These are phyloP conservation scores for Mionectes olivaceus DNA, from an alignment of 2,797 vertebrate genomes.

Conservation along the genomic window DNA sequence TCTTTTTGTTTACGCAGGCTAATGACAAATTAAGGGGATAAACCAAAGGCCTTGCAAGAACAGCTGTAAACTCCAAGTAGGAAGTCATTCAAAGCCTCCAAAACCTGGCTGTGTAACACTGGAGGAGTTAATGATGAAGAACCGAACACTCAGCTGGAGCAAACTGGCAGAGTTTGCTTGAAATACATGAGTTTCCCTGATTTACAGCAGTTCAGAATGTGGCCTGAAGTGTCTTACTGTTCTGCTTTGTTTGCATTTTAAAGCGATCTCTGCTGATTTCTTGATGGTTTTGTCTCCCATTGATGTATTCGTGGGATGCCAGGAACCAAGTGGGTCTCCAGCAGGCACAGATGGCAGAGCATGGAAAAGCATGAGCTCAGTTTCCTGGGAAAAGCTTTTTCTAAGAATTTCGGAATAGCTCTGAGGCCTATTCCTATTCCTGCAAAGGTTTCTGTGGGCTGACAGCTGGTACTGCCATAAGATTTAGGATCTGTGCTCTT, in stretches of 20 bases:
- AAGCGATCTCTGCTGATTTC: slow-evolving; percentile 57
- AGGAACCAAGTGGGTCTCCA: not conserved
- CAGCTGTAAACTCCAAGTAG: slow-evolving; percentile 58
- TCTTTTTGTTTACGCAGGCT: slow-evolving; percentile 14
- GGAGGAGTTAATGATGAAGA: slow-evolving; percentile 59
- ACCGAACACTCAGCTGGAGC: slow-evolving; percentile 11
- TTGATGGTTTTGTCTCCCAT: slow-evolving; percentile 20
- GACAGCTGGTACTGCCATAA: slow-evolving; percentile 18
- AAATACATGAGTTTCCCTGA: slow-evolving; percentile 2
- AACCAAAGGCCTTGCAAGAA: slow-evolving; percentile 43
- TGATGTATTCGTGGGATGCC: not conserved
- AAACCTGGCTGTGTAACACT: slow-evolving; percentile 25
- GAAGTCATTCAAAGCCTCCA: slow-evolving; percentile 24
- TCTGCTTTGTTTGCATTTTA: slow-evolving; percentile 54
- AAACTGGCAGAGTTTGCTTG: slow-evolving; percentile 23
- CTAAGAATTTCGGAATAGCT: not conserved
- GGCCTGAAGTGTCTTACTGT: not conserved
- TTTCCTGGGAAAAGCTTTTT: slow-evolving; percentile 57
- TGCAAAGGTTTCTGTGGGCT: slow-evolving; percentile 41
- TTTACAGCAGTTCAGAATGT: slow-evolving; percentile 1
- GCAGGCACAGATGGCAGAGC: slow-evolving; percentile 31
- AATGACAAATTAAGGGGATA: slow-evolving; percentile 50
- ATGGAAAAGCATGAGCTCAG: not conserved
- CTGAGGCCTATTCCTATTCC: slow-evolving; percentile 15
- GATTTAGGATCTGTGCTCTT: slow-evolving; percentile 52